Conservation (phyloP, 2,888 invertebrate genomes). For the Acanthococcus lagerstroemiae region DNA sequence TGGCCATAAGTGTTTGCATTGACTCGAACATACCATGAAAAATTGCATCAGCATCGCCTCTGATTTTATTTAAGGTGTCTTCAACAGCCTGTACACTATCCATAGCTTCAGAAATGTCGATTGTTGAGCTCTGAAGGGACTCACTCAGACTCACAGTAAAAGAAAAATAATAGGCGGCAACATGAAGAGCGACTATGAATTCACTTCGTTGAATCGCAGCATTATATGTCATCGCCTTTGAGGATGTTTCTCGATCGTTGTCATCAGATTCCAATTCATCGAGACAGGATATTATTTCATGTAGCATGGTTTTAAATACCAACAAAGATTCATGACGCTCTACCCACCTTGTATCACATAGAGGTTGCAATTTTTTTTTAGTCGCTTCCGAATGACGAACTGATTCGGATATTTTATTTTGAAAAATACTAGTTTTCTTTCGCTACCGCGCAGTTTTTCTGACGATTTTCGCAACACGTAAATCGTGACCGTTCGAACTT, state of each 20-base stretch:
- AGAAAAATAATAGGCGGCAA: neutral
- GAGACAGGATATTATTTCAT: conserved; percentile 7
- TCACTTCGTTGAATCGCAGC: conserved; percentile 5
- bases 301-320: too few species aligned
- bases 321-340: conserved; percentile 8
- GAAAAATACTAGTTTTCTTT: neutral
- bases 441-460: too few species aligned
- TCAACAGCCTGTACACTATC: conserved; percentile 4
- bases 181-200: conserved; percentile 2
- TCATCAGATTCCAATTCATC: conserved; percentile 1
- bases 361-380: conserved; percentile 10
- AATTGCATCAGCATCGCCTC: neutral
- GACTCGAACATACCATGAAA: conserved; percentile 5
- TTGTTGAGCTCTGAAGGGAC: conserved; percentile 2
- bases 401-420: conserved; percentile 5
- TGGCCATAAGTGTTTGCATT: neutral
- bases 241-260: neutral
- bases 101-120: neutral
- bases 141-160: neutral
- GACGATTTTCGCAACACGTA: too few species aligned
- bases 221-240: conserved; percentile 8
- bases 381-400: too few species aligned
- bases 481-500: too few species aligned
- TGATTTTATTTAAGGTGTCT: conserved; percentile 2
- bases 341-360: conserved; percentile 9